Base-by-base conservation (phyloP, 2,797 vertebrate species). In the Ibycter americanus region DNA sequence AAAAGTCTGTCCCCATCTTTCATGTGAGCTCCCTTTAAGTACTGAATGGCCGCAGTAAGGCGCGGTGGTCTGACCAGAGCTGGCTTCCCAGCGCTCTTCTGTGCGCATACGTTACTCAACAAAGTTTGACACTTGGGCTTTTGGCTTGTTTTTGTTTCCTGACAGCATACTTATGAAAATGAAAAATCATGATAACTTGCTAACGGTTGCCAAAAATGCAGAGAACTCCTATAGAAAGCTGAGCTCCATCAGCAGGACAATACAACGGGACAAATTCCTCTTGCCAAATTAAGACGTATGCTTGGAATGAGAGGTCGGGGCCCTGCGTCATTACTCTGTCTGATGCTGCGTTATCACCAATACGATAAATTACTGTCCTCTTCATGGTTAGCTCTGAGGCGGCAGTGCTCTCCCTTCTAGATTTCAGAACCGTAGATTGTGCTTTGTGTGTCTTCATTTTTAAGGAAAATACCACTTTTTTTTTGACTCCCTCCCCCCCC, bases 301-400 rank as follows among this genome's bases (percentile, higher is more conserved):
- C 89, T 91, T 94, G 81, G 86, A 96, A 86, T 81, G 88, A 87
- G 95, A 76, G 84, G 71, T 87, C 82, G 58, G 36, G 55, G 61
- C 72, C 58, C 63, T 32, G 44, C 0, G 0, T 61, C 0, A 0
- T 94, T 96, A 34, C 54, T 93, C 88, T 26, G 16, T 65, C 85
- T 88, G 55, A 71, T 79, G 83, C 32, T 87, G 9, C n/a, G 0
- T 65, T 86, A 85, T 88, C 89, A 83, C n/a, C 55, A 61, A 17
- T 31, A 22, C 0, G 21, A 93, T 94, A 49, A 82, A 88, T 89
- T 67, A 22, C 59, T 62, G 40, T 83, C 22, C 54, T 49, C 66
- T 80, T 84, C 17, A 1, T 54, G 34, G 16, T 14, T 84, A 63
- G 52, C 20, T 70, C 38, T 29, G 34, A 22, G 83, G 25, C 12